A percentile compares a stretch with the other conserved stretches of the same genome.
These are phyloP conservation scores for Anguilla anguilla DNA, from an alignment of 2,797 vertebrate genomes.

Conservation along the genomic window DNA sequence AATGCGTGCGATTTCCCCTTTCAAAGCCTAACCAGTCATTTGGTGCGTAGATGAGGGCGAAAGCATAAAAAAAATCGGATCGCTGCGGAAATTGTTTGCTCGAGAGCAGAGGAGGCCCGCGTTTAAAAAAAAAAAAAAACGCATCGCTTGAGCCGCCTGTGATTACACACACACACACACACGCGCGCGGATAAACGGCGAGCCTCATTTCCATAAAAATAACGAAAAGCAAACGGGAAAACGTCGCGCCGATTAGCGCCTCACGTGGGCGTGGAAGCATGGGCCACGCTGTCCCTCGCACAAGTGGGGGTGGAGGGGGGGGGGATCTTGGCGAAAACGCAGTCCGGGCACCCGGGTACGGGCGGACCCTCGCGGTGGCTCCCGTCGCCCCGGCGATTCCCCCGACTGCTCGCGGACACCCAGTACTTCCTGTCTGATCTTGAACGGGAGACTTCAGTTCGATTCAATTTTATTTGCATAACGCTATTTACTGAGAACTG, in stretches of 20 bases:
- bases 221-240: background rate
- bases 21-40: constrained; percentile 69
- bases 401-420: background rate
- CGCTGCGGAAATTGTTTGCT: constrained; percentile 56
- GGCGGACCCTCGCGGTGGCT: background rate
- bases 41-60: constrained; percentile 64
- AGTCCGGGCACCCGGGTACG: background rate
- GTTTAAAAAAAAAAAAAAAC: background rate
- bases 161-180: background rate
- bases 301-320: background rate
- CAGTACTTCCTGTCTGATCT: background rate
- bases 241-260: background rate
- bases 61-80: constrained; percentile 53
- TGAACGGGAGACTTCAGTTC: background rate
- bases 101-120: constrained; percentile 45
- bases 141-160: constrained; percentile 26
- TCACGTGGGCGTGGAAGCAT: background rate
- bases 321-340: background rate
- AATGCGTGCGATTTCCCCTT: constrained; percentile 72
- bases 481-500: too few species aligned
- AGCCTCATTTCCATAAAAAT: background rate
- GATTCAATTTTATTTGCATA: too few species aligned
- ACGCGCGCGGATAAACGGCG: background rate
- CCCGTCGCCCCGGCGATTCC: background rate
- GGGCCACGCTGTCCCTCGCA: background rate